phyloP scores from a whole-genome alignment of 2,888 invertebrate genomes.

The Caenorhabditis sulstoni region DNA sequence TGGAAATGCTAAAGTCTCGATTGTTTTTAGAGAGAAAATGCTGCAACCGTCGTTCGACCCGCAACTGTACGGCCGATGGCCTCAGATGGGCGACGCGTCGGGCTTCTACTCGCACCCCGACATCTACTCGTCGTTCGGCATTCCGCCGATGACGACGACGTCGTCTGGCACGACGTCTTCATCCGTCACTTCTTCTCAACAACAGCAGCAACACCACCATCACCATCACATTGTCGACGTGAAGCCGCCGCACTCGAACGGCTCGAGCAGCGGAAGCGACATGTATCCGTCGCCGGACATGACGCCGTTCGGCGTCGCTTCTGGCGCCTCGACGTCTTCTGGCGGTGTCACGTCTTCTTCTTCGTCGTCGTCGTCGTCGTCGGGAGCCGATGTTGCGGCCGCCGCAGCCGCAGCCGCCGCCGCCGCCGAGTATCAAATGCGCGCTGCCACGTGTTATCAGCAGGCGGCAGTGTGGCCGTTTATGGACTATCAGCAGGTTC shows the following conservation, averaged over 20 bases:
- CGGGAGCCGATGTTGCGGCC: not conserved
- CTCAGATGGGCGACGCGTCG: constrained; percentile 35
- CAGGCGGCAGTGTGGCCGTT: constrained; percentile 40
- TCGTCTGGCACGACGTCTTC: constrained; percentile 1
- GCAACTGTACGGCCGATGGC: constrained; percentile 56
- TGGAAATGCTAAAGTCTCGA: too few species aligned
- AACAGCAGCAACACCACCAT: not conserved
- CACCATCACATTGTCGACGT: constrained; percentile 22
- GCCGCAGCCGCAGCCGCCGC: constrained; percentile 32
- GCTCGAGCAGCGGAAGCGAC: constrained; percentile 28
- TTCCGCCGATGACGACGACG: constrained; percentile 10
- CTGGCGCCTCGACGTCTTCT: constrained; percentile 8
- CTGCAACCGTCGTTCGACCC: constrained; percentile 53
- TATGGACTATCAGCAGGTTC: constrained; percentile 51
- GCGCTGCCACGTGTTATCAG: constrained; percentile 46
- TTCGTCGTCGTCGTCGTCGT: not conserved
- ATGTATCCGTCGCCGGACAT: constrained; percentile 52
- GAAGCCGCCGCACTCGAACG: constrained; percentile 41
- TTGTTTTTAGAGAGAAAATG: constrained; percentile 57
- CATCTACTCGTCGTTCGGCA: constrained; percentile 24
- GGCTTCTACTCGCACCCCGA: constrained; percentile 54
- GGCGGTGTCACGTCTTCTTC: too few species aligned
- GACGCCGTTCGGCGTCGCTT: constrained; percentile 46
- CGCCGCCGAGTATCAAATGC: constrained; percentile 46
- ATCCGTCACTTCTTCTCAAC: not conserved